Evolutionary conservation across 2,113 vertebrate species (phyloP).

Genomic region (Anser cygnoides): DNA sequence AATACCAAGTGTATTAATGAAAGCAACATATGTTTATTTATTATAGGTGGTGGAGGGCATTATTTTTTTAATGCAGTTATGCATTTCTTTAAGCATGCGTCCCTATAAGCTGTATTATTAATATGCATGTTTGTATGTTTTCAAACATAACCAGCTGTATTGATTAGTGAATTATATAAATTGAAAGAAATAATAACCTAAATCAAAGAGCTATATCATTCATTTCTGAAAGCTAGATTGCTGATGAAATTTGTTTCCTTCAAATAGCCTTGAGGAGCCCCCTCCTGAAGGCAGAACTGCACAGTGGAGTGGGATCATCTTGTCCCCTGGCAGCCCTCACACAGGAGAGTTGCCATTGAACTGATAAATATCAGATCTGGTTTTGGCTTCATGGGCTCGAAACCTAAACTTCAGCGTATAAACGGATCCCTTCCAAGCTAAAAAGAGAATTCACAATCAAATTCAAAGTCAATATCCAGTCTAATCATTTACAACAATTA

Average conservation of each 20-base stretch:
- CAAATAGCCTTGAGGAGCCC: neutral
- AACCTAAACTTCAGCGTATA: neutral
- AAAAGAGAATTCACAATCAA: constrained; percentile 14
- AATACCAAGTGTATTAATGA: neutral
- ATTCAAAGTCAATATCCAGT: neutral
- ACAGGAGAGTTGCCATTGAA: neutral
- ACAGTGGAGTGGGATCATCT: neutral
- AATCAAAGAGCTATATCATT: neutral
- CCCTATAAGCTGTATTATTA: neutral
- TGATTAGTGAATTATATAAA: neutral
- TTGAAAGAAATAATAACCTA: neutral
- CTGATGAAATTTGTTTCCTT: neutral
- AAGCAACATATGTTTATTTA: neutral
- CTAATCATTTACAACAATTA: neutral
- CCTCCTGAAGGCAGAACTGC: neutral
- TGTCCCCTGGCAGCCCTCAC: neutral
- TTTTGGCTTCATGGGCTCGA: neutral
- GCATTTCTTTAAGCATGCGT: neutral
- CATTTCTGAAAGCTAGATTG: neutral
- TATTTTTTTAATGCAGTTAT: neutral
- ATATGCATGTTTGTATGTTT: neutral
- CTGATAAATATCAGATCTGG: neutral
- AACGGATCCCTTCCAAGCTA: neutral
- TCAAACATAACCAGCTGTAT: neutral
- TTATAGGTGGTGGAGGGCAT: neutral